Conservation (phyloP, 2,888 invertebrate genomes). For the Synanthedon tipuliformis region DNA sequence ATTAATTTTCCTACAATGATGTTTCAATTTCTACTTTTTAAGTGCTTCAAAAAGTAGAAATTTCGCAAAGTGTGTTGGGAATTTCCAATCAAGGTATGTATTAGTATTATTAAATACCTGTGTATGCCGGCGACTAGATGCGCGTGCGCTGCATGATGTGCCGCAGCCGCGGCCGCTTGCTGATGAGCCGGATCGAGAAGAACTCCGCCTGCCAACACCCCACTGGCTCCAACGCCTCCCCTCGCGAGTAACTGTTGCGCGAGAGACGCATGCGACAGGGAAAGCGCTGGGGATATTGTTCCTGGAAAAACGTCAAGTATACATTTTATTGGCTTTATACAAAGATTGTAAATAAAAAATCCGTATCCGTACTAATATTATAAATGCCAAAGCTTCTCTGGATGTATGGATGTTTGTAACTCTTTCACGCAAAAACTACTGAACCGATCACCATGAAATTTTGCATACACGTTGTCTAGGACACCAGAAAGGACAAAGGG, state of each 20-base stretch:
- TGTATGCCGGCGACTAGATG: constrained; percentile 79
- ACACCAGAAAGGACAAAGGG: no score
- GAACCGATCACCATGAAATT: no score
- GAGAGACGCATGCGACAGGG: constrained; percentile 67
- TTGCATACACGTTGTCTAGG: no score
- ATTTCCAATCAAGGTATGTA: no score
- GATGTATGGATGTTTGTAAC: no score
- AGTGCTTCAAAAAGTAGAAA: background rate
- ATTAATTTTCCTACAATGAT: no score
- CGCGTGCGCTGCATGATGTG: constrained; percentile 70
- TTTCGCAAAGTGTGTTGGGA: no score
- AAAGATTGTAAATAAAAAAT: no score
- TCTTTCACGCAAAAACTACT: no score
- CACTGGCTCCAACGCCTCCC: constrained; percentile 55
- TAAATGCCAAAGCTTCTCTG: no score
- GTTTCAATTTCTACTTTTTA: no score
- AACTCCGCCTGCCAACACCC: constrained; percentile 52
- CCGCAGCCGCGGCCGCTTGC: constrained; percentile 61
- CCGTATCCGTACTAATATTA: no score
- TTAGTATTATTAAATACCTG: constrained; percentile 52
- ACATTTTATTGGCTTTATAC: background rate
- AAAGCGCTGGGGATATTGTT: constrained; percentile 88
- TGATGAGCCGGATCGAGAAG: constrained; percentile 60
- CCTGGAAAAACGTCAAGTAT: constrained; percentile 37
- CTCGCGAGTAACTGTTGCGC: constrained; percentile 58